Conservation (phyloP, 2,797 vertebrate genomes). For the Sebastolobus alascanus region DNA sequence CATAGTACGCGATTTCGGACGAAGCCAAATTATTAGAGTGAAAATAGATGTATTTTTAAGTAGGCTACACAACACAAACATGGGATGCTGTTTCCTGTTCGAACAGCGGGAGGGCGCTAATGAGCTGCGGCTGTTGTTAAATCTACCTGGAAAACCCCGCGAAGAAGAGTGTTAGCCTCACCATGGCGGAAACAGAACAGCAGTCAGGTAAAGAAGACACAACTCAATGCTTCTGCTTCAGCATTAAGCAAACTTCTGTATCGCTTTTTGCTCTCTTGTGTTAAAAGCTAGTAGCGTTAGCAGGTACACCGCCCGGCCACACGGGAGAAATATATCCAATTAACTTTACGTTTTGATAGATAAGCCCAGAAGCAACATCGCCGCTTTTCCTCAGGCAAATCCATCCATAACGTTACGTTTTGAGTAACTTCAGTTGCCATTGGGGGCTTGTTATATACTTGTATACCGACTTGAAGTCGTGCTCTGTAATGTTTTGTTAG, state of each 20-base stretch:
- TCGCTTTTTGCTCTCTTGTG: neutral
- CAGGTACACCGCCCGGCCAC: fast-evolving
- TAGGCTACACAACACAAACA: neutral
- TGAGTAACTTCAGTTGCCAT: neutral
- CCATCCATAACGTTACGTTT: neutral
- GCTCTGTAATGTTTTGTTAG: neutral
- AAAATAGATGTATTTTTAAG: neutral
- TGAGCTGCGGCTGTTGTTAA: neutral
- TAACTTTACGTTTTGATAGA: fast-evolving
- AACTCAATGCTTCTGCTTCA: neutral
- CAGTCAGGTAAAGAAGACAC: constrained; percentile 73
- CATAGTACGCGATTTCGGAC: too few species aligned
- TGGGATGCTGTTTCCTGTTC: fast-evolving
- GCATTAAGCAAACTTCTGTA: fast-evolving
- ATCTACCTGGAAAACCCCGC: neutral
- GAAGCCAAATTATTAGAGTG: too few species aligned
- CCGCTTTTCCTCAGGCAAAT: neutral
- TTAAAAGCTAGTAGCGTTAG: fast-evolving
- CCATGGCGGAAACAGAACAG: constrained; percentile 84
- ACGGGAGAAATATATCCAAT: fast-evolving
- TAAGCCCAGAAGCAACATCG: neutral
- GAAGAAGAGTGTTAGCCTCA: constrained; percentile 50
- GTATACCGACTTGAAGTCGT: neutral
- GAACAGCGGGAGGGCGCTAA: constrained; percentile 37
- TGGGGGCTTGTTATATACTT: neutral